Conservation (phyloP, 1,140 invertebrate species). For the Zaprionus capensis region DNA sequence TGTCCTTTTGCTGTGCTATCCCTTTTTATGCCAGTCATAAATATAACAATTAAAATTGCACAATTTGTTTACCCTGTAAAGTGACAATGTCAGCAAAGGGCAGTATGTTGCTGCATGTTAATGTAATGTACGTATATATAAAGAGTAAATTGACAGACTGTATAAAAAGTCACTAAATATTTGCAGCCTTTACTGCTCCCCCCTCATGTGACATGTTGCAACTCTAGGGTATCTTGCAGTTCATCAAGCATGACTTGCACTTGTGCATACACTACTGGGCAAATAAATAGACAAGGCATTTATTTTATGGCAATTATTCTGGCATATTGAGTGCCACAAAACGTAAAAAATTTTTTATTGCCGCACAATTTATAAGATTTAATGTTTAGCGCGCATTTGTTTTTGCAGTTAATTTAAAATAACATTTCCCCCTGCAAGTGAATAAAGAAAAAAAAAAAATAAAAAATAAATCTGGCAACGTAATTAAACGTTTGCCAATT, state of each 20-base stretch:
- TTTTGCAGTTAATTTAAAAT: constrained; percentile 10
- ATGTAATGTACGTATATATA: no score
- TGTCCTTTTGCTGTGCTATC: constrained; percentile 9
- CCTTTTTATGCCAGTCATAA: constrained; percentile 29
- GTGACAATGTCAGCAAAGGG: neutral
- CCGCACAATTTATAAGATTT: constrained; percentile 21
- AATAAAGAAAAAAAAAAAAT: neutral
- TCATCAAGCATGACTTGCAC: neutral
- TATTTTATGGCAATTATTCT: constrained; percentile 34
- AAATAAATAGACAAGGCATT: constrained; percentile 35
- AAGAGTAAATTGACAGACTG: no score
- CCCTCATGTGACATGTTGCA: neutral
- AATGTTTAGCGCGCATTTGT: constrained; percentile 1
- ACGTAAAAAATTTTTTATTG: constrained; percentile 12
- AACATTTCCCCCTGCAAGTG: neutral
- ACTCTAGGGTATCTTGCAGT: neutral
- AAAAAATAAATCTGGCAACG: neutral
- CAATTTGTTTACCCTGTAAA: constrained; percentile 23
- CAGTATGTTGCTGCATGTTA: neutral
- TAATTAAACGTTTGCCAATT: constrained; percentile 8
- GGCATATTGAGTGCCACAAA: constrained; percentile 25
- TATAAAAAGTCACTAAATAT: neutral
- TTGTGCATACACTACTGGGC: constrained; percentile 13
- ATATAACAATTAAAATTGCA: constrained; percentile 47
- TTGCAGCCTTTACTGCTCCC: no score